Evolutionary conservation across 2,888 invertebrate species (phyloP), one percentile per base, ranked within the genome.

Genomic region (Trichopoda pennipes): DNA sequence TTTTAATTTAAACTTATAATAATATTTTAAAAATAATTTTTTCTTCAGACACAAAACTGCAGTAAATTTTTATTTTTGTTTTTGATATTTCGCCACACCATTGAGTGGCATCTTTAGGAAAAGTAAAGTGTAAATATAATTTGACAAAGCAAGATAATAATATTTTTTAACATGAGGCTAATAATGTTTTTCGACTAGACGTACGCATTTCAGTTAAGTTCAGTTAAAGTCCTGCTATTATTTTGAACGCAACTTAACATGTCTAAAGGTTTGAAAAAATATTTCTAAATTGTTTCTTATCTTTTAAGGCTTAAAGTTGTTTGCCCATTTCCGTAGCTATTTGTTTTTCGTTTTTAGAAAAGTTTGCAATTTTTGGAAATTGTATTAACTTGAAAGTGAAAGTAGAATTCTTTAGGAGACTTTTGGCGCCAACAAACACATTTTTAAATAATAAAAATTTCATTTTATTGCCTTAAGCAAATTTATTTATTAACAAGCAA

Each of bases 401-500:
- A 84, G 82, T 78, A 32, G 66, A 68, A n/a, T n/a, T 64, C 72
- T 61, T 77, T 75, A 55, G 73, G 56, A 73, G 78, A 80, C 66
- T 79, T 38, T 73, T 76, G 81, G 84, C 84, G 85, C 85, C 84
- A 80, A 76, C 72, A 38, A 68, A 64, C 81, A 81, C 78, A 85
- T 83, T 80, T 85, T 84, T 49, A 76, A 85, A 74, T 81, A 81
- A 84, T 83, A 82, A 84, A 84, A 83, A 77, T 81, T 78, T 79
- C 79, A 75, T 68, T 56, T 64, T 28, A 64, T 70, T 55, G 68
- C 32, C 68, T 64, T 56, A 28, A 68, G 61, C 56, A 49, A 74
- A 80, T 28, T 19, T 55, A 80, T 9, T 66, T 23, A 61, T 79
- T 73, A 79, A 68, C 53, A 28, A 64, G 47, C 6, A 56, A 60